A percentile compares a stretch with the other conserved stretches of the same genome.
These are phyloP conservation scores for Lemur catta DNA, from an alignment of 2,797 vertebrate genomes.

Conservation along the genomic window DNA sequence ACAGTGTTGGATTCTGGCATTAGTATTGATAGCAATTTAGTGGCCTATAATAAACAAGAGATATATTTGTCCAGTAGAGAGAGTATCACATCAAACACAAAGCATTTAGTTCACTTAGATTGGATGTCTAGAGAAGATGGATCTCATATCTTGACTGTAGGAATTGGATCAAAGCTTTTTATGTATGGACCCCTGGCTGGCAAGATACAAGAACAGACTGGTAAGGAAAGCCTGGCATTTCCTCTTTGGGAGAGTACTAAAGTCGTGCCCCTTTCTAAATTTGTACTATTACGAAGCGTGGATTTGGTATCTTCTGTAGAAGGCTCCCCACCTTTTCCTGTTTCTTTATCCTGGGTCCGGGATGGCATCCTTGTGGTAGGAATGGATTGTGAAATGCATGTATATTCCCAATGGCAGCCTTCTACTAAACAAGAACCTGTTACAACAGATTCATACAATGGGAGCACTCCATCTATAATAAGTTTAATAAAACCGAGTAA, in stretches of 20 bases:
- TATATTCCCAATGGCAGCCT: slow-evolving; percentile 98
- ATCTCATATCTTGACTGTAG: slow-evolving; percentile 96
- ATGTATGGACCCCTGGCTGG: slow-evolving; percentile 95
- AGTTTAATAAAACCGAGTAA: slow-evolving; percentile 90
- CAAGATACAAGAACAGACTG: slow-evolving; percentile 91
- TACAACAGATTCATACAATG: slow-evolving; percentile 85
- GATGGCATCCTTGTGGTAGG: slow-evolving; percentile 98
- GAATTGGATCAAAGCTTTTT: slow-evolving; percentile 94
- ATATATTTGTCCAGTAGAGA: slow-evolving; percentile 79
- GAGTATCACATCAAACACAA: slow-evolving; percentile 80
- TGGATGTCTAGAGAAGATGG: slow-evolving; percentile 99
- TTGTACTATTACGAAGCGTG: slow-evolving; percentile 92
- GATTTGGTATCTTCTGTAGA: slow-evolving; percentile 97
- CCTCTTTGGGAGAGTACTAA: slow-evolving; percentile 84
- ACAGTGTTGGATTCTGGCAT: slow-evolving; percentile 81
- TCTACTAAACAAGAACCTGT: slow-evolving; percentile 82
- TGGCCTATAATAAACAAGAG: slow-evolving; percentile 81
- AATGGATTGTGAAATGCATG: slow-evolving; percentile 99
- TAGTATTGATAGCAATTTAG: slow-evolving; percentile 81
- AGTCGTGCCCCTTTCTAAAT: slow-evolving; percentile 85
- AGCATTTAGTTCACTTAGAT: slow-evolving; percentile 93
- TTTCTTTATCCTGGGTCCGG: slow-evolving; percentile 97
- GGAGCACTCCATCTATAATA: slow-evolving; percentile 89
- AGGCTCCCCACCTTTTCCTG: slow-evolving; percentile 93
- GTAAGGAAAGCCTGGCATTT: slow-evolving; percentile 83